phyloP scores from a whole-genome alignment of 1,140 invertebrate species.

The Macrobrachium nipponense region DNA sequence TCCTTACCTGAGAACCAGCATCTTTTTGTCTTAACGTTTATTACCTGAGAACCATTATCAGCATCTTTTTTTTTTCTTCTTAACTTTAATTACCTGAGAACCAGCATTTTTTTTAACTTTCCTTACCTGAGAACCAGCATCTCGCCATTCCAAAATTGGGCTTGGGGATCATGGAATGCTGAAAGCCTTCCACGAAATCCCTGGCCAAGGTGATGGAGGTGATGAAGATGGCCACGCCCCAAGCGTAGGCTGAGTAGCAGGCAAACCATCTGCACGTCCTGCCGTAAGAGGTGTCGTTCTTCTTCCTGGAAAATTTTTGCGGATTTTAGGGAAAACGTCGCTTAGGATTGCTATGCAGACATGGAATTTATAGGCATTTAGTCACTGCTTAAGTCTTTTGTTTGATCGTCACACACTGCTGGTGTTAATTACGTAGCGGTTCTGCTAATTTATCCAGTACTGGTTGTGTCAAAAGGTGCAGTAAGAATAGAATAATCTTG shows the following conservation, averaged over 20 bases:
- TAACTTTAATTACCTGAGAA: constrained; percentile 39
- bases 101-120: constrained; percentile 16
- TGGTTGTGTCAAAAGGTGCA: too few species aligned
- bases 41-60: constrained; percentile 59
- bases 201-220: constrained; percentile 39
- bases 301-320: background rate
- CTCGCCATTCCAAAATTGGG: constrained; percentile 40
- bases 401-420: too few species aligned
- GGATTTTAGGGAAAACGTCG: too few species aligned
- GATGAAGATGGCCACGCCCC: constrained; percentile 41
- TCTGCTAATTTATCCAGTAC: too few species aligned
- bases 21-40: background rate
- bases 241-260: constrained; percentile 35
- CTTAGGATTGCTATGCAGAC: too few species aligned
- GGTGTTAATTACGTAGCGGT: too few species aligned
- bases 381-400: too few species aligned
- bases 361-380: too few species aligned
- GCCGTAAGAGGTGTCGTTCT: background rate
- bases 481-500: too few species aligned
- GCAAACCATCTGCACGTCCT: constrained; percentile 19
- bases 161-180: constrained; percentile 33
- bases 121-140: constrained; percentile 55
- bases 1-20: constrained; percentile 55
- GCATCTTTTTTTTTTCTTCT: constrained; percentile 19
- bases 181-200: constrained; percentile 23